phyloP scores from a whole-genome alignment of 2,888 invertebrate genomes.

The Acanthopleura granulata region DNA sequence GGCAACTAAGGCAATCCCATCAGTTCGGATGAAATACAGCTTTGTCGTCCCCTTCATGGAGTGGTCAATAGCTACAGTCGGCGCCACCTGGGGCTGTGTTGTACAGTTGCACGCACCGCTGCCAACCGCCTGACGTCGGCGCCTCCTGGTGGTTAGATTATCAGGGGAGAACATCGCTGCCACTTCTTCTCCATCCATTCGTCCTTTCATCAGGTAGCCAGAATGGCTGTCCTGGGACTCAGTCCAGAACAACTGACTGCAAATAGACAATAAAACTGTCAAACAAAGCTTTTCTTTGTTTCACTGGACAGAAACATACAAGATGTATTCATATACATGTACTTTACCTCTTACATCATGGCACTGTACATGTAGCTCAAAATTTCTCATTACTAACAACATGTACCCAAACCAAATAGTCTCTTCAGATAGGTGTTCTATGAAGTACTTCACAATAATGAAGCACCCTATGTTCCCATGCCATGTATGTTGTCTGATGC shows the following conservation, averaged over 20 bases:
- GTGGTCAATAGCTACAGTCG: conserved; percentile 79
- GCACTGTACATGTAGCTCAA: too few relatives aligned
- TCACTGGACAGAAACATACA: too few relatives aligned
- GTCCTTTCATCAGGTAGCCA: conserved; percentile 29
- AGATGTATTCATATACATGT: too few relatives aligned
- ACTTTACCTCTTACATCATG: too few relatives aligned
- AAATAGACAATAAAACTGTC: conserved; percentile 18
- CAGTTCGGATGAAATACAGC: conserved; percentile 43
- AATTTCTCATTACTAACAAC: too few relatives aligned
- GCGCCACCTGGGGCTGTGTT: conserved; percentile 74
- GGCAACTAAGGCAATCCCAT: conserved; percentile 40
- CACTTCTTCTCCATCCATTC: conserved; percentile 26
- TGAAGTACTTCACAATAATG: too few relatives aligned
- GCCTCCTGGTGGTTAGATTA: not conserved
- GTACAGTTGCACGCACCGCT: conserved; percentile 77
- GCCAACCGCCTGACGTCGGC: conserved; percentile 16
- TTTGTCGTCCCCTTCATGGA: conserved; percentile 69
- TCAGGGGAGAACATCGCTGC: conserved; percentile 27
- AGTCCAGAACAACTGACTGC: conserved; percentile 56
- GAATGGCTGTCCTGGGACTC: conserved; percentile 35
- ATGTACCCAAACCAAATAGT: too few relatives aligned
- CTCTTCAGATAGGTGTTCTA: too few relatives aligned
- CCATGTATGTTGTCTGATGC: too few relatives aligned
- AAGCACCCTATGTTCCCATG: too few relatives aligned
- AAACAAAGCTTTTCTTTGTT: too few relatives aligned